phyloP scores from a whole-genome alignment of 2,888 invertebrate genomes.

The Metopia argyrocephala region DNA sequence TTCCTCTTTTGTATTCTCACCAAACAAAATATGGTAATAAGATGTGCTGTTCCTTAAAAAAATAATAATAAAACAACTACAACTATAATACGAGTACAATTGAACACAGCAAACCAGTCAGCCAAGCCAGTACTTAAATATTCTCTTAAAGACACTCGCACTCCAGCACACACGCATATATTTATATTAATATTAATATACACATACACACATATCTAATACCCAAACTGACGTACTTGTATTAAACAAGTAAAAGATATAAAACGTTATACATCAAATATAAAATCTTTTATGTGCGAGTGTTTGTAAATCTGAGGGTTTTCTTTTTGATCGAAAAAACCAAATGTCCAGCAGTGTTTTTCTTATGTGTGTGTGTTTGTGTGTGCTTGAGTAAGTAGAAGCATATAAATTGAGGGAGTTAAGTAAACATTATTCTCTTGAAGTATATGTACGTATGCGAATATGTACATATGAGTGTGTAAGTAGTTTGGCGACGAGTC shows the following conservation, averaged over 20 bases:
- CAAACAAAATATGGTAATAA: slow-evolving; percentile 63
- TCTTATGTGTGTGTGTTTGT: neutral
- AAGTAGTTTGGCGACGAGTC: slow-evolving; percentile 63
- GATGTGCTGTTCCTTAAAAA: slow-evolving; percentile 34
- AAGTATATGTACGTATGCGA: slow-evolving; percentile 24
- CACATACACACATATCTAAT: too few species aligned
- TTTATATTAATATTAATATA: neutral
- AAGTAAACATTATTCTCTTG: slow-evolving; percentile 27
- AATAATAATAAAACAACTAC: slow-evolving; percentile 13
- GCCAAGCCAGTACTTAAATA: neutral
- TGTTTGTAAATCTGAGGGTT: neutral
- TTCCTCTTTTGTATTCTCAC: too few species aligned
- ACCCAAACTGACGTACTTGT: too few species aligned
- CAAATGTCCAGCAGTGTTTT: neutral
- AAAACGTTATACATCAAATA: slow-evolving; percentile 34
- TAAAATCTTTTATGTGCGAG: neutral
- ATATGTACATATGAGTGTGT: slow-evolving; percentile 13
- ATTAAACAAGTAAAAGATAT: neutral
- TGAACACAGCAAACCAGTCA: too few species aligned
- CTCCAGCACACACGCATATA: neutral
- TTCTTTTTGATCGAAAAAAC: neutral
- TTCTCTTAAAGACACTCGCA: neutral
- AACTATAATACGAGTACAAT: neutral
- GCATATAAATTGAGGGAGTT: slow-evolving; percentile 48
- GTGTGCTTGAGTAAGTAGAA: neutral